A percentile compares a stretch with the other conserved stretches of the same genome.
Evolutionary conservation across 2,113 vertebrate species (phyloP).

Genomic region (Triplophysa rosa): DNA sequence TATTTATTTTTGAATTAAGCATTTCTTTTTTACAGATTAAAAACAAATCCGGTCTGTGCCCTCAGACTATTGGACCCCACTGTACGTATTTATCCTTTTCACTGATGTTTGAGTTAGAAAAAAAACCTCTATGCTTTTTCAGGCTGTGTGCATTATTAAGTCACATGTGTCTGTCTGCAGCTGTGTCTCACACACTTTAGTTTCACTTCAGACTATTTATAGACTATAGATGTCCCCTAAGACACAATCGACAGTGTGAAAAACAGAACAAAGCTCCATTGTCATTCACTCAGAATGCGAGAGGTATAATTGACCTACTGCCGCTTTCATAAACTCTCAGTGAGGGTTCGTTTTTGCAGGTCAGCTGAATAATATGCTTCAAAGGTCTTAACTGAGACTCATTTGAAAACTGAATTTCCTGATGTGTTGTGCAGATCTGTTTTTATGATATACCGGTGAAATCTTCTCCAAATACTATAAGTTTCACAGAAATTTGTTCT

Average conservation of each 20-base stretch:
- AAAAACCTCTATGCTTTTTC: constrained; percentile 10
- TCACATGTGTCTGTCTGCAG: constrained; percentile 13
- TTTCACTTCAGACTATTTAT: constrained; percentile 21
- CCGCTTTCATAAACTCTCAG: background rate
- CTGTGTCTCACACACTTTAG: background rate
- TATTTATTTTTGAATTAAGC: too few species aligned
- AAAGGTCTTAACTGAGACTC: too few species aligned
- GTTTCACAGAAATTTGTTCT: too few species aligned
- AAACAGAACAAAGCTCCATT: constrained; percentile 2
- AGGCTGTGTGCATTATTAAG: background rate
- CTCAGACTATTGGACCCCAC: too few species aligned
- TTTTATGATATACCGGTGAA: background rate
- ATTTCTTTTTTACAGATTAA: too few species aligned
- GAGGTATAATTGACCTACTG: background rate
- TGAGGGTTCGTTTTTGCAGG: background rate
- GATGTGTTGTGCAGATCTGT: too few species aligned
- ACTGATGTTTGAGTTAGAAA: background rate
- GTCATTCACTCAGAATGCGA: background rate
- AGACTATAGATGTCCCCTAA: background rate
- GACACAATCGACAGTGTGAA: constrained; percentile 12
- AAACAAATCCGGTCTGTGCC: too few species aligned
- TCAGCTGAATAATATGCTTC: too few species aligned
- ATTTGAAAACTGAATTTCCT: background rate
- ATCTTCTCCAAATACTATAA: too few species aligned
- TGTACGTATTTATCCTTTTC: too few species aligned